Evolutionary conservation across 1,140 invertebrate species (phyloP).

Genomic region (Metopolophium dirhodum): DNA sequence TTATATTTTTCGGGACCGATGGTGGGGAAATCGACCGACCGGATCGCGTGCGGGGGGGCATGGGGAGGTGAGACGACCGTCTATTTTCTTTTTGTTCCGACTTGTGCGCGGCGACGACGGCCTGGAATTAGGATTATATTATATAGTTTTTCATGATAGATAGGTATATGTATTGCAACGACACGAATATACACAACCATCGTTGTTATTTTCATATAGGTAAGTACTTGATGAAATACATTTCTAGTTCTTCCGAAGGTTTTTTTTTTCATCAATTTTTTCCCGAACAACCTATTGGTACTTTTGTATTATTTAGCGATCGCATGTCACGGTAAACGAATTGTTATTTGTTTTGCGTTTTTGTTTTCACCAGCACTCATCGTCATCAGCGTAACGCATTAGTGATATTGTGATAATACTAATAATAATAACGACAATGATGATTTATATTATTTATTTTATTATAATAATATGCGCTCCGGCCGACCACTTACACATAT

Average conservation of each 20-base stretch:
- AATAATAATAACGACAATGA: not conserved
- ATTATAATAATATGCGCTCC: not conserved
- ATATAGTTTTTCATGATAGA: not conserved
- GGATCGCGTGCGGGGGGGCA: not conserved
- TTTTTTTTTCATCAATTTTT: not conserved
- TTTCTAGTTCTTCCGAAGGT: not conserved
- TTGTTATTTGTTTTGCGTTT: conserved; percentile 10
- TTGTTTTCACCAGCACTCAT: not conserved
- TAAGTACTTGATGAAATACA: not conserved
- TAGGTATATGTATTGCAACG: not conserved
- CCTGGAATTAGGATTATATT: not conserved
- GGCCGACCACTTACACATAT: not conserved
- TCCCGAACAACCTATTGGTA: not conserved
- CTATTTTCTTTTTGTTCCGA: conserved; percentile 10
- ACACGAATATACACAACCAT: not conserved
- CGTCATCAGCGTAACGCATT: not conserved
- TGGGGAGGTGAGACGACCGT: not conserved
- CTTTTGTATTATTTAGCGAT: not conserved
- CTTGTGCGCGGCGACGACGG: not conserved
- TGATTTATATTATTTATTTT: not conserved
- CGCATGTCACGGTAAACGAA: not conserved
- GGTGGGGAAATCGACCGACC: not conserved
- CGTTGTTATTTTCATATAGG: not conserved
- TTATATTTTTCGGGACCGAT: not conserved
- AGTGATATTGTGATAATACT: not conserved